Conservation (phyloP, 2,113 vertebrate species). For the Bos javanicus region DNA sequence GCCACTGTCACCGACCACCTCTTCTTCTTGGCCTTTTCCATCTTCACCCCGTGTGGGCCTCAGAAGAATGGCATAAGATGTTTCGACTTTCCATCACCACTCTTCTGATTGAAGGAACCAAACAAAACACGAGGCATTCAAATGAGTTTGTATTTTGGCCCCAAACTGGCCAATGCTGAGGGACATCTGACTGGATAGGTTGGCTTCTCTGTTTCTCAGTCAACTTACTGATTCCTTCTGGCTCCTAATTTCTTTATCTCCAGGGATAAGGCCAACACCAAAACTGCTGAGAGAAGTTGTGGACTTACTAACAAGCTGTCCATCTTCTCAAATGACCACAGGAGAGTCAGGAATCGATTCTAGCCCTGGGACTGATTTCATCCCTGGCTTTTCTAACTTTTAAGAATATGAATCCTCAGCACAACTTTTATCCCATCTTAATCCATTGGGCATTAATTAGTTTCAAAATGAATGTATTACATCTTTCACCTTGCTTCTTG, state of each 20-base stretch:
- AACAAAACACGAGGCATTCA: background rate
- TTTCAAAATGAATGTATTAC: background rate
- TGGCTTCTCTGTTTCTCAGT: background rate
- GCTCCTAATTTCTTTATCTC: background rate
- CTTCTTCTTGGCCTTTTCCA: background rate
- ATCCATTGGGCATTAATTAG: background rate
- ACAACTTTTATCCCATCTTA: background rate
- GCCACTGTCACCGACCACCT: background rate
- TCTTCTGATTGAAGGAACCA: background rate
- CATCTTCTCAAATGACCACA: background rate
- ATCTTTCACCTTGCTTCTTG: background rate
- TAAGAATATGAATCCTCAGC: background rate
- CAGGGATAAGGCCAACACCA: background rate
- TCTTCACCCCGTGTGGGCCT: rapidly evolving
- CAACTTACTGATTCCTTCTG: background rate
- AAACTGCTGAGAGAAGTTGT: background rate
- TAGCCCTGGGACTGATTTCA: background rate
- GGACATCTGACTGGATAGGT: background rate
- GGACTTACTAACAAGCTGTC: background rate
- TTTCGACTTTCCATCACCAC: background rate
- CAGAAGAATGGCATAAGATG: background rate
- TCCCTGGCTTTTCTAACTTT: background rate
- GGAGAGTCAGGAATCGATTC: background rate
- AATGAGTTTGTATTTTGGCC: background rate
- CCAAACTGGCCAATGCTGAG: background rate